A percentile compares a stretch with the other conserved stretches of the same genome.
These are phyloP conservation scores for Dipus sagitta DNA, from an alignment of 2,797 vertebrate genomes.

Conservation along the genomic window DNA sequence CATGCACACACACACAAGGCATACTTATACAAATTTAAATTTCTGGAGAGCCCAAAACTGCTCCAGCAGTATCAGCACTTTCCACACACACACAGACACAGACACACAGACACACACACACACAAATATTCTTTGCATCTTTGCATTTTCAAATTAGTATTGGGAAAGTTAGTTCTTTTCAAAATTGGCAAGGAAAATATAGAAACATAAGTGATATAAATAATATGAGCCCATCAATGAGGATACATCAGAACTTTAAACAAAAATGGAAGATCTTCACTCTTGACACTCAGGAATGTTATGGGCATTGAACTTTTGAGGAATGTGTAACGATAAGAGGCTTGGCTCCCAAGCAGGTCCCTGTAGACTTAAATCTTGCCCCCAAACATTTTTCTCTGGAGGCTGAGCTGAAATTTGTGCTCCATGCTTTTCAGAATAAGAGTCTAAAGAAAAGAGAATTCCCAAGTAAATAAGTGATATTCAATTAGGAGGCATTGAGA, in stretches of 20 bases:
- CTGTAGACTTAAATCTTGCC: not conserved
- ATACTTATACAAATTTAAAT: not conserved
- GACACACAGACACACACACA: not conserved
- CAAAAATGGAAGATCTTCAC: not conserved
- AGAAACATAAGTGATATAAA: not conserved
- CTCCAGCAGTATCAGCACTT: not conserved
- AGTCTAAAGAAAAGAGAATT: not conserved
- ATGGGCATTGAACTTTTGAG: not conserved
- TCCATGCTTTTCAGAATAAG: not conserved
- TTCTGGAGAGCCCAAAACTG: slow-evolving; percentile 38
- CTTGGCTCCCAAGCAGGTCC: not conserved
- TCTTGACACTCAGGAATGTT: not conserved
- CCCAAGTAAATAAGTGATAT: slow-evolving; percentile 27
- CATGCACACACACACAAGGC: not conserved
- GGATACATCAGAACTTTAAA: not conserved
- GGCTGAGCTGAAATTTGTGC: not conserved
- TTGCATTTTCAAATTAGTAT: slow-evolving; percentile 6
- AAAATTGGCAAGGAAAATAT: slow-evolving; percentile 12
- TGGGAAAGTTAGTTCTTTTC: not conserved
- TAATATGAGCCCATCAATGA: not conserved
- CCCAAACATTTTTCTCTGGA: not conserved
- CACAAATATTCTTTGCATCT: slow-evolving; percentile 13
- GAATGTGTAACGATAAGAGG: not conserved
- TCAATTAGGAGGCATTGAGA: not conserved
- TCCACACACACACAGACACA: too few species aligned